Base-by-base conservation (phyloP, 1,140 invertebrate species). In the Zaprionus tsacasi region DNA sequence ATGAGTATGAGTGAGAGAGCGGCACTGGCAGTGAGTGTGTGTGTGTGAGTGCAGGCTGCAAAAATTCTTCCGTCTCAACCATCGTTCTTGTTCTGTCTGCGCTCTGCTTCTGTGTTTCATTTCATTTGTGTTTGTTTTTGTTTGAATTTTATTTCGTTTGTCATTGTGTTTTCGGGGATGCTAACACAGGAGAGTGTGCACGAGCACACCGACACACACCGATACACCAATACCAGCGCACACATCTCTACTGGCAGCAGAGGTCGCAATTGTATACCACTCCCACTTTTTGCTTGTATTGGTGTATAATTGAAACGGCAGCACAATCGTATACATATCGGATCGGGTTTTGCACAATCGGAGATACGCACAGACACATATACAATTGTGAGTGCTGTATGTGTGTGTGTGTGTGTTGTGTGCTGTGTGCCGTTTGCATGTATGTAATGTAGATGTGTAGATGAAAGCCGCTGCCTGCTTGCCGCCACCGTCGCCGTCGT, bases 91-190 rank as follows among this genome's bases (percentile, higher is more conserved):
- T 70, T 77, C 58, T 70, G 75, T 76, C 72, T 68, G 59, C 40
- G 40, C 40, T 45, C 40, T 45, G 40, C 40, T 76, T 68, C 70
- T 77, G 69, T 81, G 70, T 76, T 81, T 81, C 71, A 76, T 81
- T 81, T 75, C 73, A 64, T 79, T 79, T 76, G 56, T 76, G 80
- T 88, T 71, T 82, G 72, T 89, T 76, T 89, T 86, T 81, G 78
- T 81, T 88, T 74, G 70, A 63, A 67, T 74, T 85, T 85, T 82
- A 90, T 89, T 86, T 78, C 82, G 75, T 83, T 81, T 87, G 88
- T 88, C 88, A 88, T 91, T 91, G 83, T 83, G 77, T 83, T 87
- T 90, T 91, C 79, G 87, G 87, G 87, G 87, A 91, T 91, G 87
- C 87, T 85, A 40, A 64, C 69, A 65, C 68, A 73, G 45, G 15